Conservation (phyloP, 2,797 vertebrate species). For the Chrysolophus pictus region DNA sequence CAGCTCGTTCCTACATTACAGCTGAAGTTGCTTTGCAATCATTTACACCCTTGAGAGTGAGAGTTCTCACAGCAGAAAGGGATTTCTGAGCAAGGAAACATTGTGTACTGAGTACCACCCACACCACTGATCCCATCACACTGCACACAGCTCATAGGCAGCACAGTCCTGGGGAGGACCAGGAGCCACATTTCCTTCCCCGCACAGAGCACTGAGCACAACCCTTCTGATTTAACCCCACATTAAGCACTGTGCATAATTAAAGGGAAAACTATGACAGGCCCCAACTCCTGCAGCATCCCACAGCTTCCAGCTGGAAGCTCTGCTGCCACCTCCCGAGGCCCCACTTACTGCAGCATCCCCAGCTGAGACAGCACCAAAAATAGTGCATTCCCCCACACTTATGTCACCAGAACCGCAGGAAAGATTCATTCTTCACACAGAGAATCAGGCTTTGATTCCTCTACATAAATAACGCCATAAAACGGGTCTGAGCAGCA, state of each 20-base stretch:
- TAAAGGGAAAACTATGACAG: not conserved
- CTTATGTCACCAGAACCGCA: not conserved
- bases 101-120: not conserved
- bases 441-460: too few species aligned
- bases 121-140: fast-evolving
- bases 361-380: not conserved
- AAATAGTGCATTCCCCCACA: not conserved
- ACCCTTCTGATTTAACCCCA: too few species aligned
- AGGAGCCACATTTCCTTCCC: not conserved
- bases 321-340: conserved; percentile 56
- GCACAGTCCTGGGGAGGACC: fast-evolving
- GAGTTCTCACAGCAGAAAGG: not conserved
- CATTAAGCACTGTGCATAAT: fast-evolving
- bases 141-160: fast-evolving
- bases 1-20: too few species aligned
- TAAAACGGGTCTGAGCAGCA: not conserved
- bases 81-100: not conserved
- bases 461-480: too few species aligned
- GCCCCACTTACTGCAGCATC: not conserved
- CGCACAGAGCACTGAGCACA: not conserved
- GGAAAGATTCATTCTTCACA: not conserved
- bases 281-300: not conserved
- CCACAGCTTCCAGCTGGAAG: not conserved
- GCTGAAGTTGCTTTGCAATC: not conserved
- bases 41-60: fast-evolving